Evolutionary conservation across 1,140 invertebrate species (phyloP), one percentile per base, ranked within the genome.

Genomic region (Rhizoglyphus robini): DNA sequence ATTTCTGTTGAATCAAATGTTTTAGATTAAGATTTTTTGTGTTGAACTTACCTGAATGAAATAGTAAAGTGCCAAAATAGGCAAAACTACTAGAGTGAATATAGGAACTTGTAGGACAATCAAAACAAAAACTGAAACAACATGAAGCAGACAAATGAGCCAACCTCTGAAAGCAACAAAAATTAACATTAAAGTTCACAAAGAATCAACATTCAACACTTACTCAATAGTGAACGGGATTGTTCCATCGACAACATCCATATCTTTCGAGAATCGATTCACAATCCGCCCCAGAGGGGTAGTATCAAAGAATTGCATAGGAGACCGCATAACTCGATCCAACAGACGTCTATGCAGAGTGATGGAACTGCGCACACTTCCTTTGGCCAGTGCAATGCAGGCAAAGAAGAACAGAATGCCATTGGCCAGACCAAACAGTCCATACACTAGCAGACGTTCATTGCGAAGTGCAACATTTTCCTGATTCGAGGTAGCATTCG

Each of bases 371-470:
- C 54, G 8, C 11, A 73, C 30, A 15, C 70, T 69, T 13, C 70
- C 72, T 36, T 51, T 59, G 15, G 67, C 67, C n/a, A 68, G 29
- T 15, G 65, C 57, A 47, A 73, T 62, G 13, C 69, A 64, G 20
- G 67, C 70, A 20, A 30, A 72, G 59, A n/a, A 70, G 34, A n/a
- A 57, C 13, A 20, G 30, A 63, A 32, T 15, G 67, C 68, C 65
- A 67, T 72, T 65, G 8, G 31, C 65, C 60, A 88, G 74, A 68
- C 90, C 90, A 60, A 93, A 81, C 29, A 81, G 87, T 65, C 86
- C 88, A 75, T 94, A 95, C 20, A 93, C 86, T 68, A 87, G 88
- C 47, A 95, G 80, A 74, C 91, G 91, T 74, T 88, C 79, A 74
- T 92, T 83, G 68, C 87, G 77, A 71, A 70, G 79, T 79, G 23